phyloP scores from a whole-genome alignment of 2,113 vertebrate genomes.

The Odocoileus virginianus region DNA sequence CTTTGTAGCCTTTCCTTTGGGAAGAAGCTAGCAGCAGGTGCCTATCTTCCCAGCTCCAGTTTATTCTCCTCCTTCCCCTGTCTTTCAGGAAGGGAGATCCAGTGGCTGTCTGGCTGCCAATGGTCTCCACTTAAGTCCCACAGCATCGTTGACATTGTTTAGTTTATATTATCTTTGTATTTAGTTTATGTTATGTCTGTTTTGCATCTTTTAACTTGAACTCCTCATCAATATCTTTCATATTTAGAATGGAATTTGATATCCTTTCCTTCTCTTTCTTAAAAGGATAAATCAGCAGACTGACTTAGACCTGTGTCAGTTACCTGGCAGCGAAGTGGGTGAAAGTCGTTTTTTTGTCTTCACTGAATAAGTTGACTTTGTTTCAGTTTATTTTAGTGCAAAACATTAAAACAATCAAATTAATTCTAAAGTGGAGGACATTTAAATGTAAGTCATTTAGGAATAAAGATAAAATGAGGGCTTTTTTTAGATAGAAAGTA shows the following conservation, averaged over 20 bases:
- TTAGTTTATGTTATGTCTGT: neutral
- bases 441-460: neutral
- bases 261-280: neutral
- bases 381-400: neutral
- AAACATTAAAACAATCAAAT: neutral
- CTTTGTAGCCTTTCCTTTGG: neutral
- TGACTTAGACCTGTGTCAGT: neutral
- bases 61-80: too few relatives aligned
- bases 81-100: neutral
- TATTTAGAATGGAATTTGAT: neutral
- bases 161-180: neutral
- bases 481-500: neutral
- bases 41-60: neutral
- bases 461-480: neutral
- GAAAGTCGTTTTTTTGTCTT: slow-evolving; percentile 21
- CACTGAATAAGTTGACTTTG: neutral
- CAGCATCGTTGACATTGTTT: neutral
- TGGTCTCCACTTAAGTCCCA: neutral
- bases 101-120: neutral
- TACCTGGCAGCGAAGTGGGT: neutral
- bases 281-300: neutral
- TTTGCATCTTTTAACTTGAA: neutral
- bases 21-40: neutral
- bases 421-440: neutral
- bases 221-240: neutral